phyloP scores from a whole-genome alignment of 2,113 vertebrate species.

The Nesospiza acunhae region DNA sequence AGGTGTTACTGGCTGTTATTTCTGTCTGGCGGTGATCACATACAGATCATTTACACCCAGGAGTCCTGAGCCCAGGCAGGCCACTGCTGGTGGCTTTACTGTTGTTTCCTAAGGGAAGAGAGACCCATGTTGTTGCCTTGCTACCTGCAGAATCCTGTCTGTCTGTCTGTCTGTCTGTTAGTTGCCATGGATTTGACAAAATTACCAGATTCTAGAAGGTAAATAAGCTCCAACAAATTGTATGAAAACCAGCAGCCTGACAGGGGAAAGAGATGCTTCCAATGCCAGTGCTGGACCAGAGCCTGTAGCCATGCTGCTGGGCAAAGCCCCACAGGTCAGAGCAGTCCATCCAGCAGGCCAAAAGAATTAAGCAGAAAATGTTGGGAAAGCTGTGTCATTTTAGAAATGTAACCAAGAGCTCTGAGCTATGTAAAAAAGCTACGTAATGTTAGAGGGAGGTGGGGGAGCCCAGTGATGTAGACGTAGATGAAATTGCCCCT shows the following conservation, averaged over 20 bases:
- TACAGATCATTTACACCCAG: not conserved
- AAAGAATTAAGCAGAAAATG: not conserved
- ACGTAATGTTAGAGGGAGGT: not conserved
- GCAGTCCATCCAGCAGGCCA: not conserved
- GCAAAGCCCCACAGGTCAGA: not conserved
- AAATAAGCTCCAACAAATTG: not conserved
- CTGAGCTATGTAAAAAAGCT: not conserved
- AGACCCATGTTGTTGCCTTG: not conserved
- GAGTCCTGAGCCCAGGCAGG: not conserved
- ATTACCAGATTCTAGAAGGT: not conserved
- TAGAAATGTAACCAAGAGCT: not conserved
- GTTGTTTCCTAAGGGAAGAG: not conserved
- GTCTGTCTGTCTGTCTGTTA: not conserved
- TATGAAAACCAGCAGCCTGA: not conserved
- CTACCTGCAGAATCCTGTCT: not conserved
- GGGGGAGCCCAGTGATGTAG: rapidly evolving
- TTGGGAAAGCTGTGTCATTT: not conserved
- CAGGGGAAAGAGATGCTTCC: not conserved
- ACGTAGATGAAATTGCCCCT: not conserved
- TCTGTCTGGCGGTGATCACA: not conserved
- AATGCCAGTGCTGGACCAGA: not conserved
- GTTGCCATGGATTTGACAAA: not conserved
- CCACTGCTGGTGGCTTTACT: not conserved
- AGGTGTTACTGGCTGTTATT: not conserved
- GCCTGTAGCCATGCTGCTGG: not conserved